Percentiles rank a stretch among this genome's conserved stretches.
Evolutionary conservation across 2,888 invertebrate species (phyloP).

Genomic region (Hirtodrosophila cameraria): DNA sequence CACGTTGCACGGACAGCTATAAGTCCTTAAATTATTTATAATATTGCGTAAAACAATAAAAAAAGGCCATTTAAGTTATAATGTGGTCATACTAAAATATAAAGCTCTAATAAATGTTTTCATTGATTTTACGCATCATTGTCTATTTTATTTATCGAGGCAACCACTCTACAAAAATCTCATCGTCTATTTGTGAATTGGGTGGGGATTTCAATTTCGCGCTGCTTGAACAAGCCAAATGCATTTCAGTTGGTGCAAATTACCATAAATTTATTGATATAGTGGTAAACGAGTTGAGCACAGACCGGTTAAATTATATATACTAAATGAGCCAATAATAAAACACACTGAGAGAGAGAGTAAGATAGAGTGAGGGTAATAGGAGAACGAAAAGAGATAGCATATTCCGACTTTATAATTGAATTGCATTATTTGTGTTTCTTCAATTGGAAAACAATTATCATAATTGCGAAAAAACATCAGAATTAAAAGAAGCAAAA

Average conservation of each 20-base stretch:
- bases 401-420: constrained; percentile 43
- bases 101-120: constrained; percentile 24
- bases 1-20: constrained; percentile 1
- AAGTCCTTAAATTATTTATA: constrained; percentile 11
- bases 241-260: constrained; percentile 34
- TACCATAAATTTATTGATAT: constrained; percentile 52
- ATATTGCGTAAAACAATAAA: background rate
- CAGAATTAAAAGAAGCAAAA: constrained; percentile 20
- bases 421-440: constrained; percentile 66
- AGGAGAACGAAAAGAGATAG: background rate
- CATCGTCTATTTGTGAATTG: background rate
- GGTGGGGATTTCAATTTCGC: constrained; percentile 38
- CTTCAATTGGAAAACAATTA: constrained; percentile 79
- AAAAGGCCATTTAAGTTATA: constrained; percentile 15
- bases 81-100: background rate
- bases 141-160: constrained; percentile 13
- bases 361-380: background rate
- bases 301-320: constrained; percentile 34
- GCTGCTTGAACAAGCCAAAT: constrained; percentile 40
- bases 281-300: constrained; percentile 44
- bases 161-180: background rate
- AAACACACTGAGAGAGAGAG: background rate
- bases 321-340: background rate
- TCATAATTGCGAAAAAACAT: constrained; percentile 56
- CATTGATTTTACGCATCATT: constrained; percentile 38